phyloP scores from a whole-genome alignment of 2,113 vertebrate species.

The Pampusana beccarii region DNA sequence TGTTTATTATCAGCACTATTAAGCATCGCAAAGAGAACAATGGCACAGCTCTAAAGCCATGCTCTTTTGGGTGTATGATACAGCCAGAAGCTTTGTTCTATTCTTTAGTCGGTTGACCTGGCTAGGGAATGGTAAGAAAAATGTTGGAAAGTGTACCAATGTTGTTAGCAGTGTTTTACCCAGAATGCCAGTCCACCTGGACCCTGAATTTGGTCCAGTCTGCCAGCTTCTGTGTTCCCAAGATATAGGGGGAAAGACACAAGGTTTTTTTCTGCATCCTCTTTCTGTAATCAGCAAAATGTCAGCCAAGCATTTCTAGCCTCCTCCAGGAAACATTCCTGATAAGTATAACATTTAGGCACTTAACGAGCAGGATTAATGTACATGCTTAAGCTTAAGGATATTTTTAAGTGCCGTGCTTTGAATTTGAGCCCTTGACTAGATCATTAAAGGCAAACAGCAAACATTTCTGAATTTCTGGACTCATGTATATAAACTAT shows the following conservation, averaged over 20 bases:
- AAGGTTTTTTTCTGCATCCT: slow-evolving; percentile 7
- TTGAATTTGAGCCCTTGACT: background rate
- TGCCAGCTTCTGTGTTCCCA: background rate
- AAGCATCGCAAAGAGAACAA: background rate
- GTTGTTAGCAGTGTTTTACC: background rate
- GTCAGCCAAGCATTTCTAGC: slow-evolving; percentile 23
- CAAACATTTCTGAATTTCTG: background rate
- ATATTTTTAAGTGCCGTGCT: background rate
- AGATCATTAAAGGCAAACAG: background rate
- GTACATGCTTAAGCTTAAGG: background rate
- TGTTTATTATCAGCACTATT: background rate
- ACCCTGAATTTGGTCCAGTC: background rate
- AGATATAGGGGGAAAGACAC: background rate
- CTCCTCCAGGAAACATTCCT: slow-evolving; percentile 34
- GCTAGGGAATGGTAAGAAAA: background rate
- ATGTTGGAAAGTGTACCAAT: background rate
- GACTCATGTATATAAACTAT: background rate
- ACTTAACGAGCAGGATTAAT: slow-evolving; percentile 31
- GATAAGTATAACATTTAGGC: slow-evolving; percentile 30
- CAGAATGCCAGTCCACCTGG: background rate
- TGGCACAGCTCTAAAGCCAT: background rate
- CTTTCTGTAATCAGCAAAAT: slow-evolving; percentile 38
- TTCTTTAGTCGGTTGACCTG: background rate
- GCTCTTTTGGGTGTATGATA: background rate
- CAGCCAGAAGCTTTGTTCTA: background rate